Percentiles rank a stretch among this genome's conserved stretches.
phyloP scores from a whole-genome alignment of 2,113 vertebrate species.

The Odocoileus virginianus region DNA sequence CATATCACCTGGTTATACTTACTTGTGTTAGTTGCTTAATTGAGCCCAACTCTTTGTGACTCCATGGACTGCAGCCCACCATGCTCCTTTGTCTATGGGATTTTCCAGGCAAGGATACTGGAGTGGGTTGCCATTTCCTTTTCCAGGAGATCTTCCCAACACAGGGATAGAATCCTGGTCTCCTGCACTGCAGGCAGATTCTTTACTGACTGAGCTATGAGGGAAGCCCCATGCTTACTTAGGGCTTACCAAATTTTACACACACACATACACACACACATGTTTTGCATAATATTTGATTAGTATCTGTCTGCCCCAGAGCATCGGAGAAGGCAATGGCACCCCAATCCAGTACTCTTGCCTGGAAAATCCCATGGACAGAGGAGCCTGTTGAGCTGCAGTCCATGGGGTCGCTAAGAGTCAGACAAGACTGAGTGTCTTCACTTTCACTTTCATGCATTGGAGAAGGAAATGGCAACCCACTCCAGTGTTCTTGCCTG shows the following conservation, averaged over 20 bases:
- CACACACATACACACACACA: too few relatives aligned
- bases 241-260: too few relatives aligned
- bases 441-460: too few relatives aligned
- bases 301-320: too few relatives aligned
- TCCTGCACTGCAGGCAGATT: neutral
- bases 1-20: neutral
- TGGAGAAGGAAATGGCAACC: neutral
- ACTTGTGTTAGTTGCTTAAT: neutral
- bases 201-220: neutral
- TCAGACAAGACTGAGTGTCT: too few relatives aligned
- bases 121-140: neutral
- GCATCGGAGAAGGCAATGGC: too few relatives aligned
- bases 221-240: neutral
- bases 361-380: too few relatives aligned
- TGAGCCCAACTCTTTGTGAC: neutral
- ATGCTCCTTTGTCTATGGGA: neutral
- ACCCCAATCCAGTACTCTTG: too few relatives aligned
- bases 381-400: too few relatives aligned
- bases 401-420: too few relatives aligned
- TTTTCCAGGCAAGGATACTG: neutral
- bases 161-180: neutral
- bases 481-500: neutral
- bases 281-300: too few relatives aligned
- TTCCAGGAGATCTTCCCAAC: neutral
- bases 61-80: neutral